Percentiles rank a stretch among this genome's conserved stretches.
phyloP scores from a whole-genome alignment of 2,888 invertebrate genomes.

The Chrysina gloriosa region DNA sequence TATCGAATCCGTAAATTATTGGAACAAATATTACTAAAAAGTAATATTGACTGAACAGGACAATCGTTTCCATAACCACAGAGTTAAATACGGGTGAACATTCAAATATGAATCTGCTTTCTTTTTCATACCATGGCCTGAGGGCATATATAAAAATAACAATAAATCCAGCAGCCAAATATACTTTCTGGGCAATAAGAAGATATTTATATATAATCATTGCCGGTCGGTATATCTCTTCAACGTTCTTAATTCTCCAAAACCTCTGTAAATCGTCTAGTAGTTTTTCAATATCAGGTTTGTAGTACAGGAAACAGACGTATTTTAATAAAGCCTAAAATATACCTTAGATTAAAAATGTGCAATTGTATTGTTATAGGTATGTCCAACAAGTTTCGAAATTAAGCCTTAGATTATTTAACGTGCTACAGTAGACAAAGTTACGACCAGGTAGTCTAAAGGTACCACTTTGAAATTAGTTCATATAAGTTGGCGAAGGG shows the following conservation, averaged over 20 bases:
- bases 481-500: too few species aligned
- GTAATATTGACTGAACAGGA: constrained; percentile 7
- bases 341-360: too few species aligned
- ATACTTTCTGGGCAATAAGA: neutral
- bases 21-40: neutral
- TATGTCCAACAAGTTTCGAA: too few species aligned
- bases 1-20: constrained; percentile 13
- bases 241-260: neutral
- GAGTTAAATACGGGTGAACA: neutral
- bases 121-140: neutral
- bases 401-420: too few species aligned
- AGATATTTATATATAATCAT: neutral
- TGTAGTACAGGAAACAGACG: neutral
- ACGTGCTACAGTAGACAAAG: too few species aligned
- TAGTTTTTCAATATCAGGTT: neutral
- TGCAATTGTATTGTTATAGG: too few species aligned
- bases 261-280: neutral
- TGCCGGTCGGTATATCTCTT: neutral
- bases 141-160: neutral
- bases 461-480: too few species aligned
- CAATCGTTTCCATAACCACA: neutral
- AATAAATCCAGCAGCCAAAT: neutral
- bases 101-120: neutral
- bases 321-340: constrained; percentile 7
- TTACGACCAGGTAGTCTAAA: too few species aligned